Base-by-base conservation (phyloP, 2,888 invertebrate genomes). In the Drosophila mettleri region DNA sequence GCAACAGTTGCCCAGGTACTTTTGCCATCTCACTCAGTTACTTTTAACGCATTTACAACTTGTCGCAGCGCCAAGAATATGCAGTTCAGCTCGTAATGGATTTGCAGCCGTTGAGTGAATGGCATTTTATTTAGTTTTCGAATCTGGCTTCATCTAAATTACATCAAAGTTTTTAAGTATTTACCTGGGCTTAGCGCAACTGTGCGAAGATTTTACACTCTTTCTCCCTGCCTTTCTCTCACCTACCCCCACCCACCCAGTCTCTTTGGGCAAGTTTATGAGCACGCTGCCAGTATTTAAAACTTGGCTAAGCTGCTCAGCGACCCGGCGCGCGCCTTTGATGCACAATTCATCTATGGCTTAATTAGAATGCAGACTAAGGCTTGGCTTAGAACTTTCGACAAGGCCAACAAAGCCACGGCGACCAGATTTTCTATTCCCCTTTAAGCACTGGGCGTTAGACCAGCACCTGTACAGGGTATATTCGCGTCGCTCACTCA, bases 301-400 rank as follows among this genome's bases (percentile, higher is more conserved):
- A 68, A 62, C 53, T 46, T 24, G 52, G 38, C 49, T 67, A 45
- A 68, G 70, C 60, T 38, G 24, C 36, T 29, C 27, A 29, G 22
- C 2, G n/a, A 6, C n/a, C 33, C 3, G 8, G 38, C 24, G 34
- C 8, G n/a, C 38, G 59, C 65, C 59, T 65, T 61, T 66, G 66
- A 57, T 61, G 74, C 63, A 64, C 73, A 77, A 77, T 76, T 76
- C 77, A 77, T 76, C 76, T 66, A 48, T 45, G 62, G 76, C 76
- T 69, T 77, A 77, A 76, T 76, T 76, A 77, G 77, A 77, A 76
- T 74, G 76, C 74, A 64, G 64, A 69, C 65, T 38, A 69, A 75
- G 34, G 55, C 60, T 48, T 75, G 62, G 36, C 54, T 49, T 36
- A 38, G 12, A 72, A 64, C 63, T 68, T 72, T 49, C 51, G 16